Conservation (phyloP, 2,888 invertebrate species). For the Volucella inanis region DNA sequence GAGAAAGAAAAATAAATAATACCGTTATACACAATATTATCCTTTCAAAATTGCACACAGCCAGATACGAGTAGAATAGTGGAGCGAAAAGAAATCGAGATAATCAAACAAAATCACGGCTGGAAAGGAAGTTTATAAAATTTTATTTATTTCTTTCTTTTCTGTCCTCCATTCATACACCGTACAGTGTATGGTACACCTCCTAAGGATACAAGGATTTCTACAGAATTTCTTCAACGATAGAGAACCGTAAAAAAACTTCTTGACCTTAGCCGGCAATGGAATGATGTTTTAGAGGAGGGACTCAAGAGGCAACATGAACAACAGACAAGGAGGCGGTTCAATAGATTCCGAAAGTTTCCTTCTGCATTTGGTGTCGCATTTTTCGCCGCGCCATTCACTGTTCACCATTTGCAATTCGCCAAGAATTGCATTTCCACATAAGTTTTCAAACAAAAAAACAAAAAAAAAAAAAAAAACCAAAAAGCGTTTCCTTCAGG, state of each 20-base stretch:
- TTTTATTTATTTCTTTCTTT: background rate
- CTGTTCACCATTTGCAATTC: background rate
- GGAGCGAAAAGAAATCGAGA: constrained; percentile 29
- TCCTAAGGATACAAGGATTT: constrained; percentile 10
- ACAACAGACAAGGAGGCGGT: constrained; percentile 48
- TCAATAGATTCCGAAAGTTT: constrained; percentile 17
- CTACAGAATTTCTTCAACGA: background rate
- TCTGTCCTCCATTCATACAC: constrained; percentile 2
- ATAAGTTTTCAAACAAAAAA: background rate
- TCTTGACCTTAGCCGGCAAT: constrained; percentile 62
- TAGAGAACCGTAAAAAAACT: constrained; percentile 6
- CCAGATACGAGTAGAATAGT: background rate
- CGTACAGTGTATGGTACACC: too few species aligned
- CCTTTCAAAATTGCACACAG: constrained; percentile 45
- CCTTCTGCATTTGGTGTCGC: constrained; percentile 17
- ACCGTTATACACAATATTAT: constrained; percentile 29
- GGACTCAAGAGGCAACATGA: constrained; percentile 26
- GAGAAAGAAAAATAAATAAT: constrained; percentile 8
- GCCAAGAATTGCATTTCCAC: constrained; percentile 19
- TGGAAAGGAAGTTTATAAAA: constrained; percentile 3
- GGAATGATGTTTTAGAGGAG: background rate
- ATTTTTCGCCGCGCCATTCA: background rate
- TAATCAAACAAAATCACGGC: constrained; percentile 47
- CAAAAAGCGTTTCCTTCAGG: constrained; percentile 29
- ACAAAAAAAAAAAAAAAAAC: constrained; percentile 8